Conservation (phyloP, 2,888 invertebrate species). For the Petrophora chlorosata region DNA sequence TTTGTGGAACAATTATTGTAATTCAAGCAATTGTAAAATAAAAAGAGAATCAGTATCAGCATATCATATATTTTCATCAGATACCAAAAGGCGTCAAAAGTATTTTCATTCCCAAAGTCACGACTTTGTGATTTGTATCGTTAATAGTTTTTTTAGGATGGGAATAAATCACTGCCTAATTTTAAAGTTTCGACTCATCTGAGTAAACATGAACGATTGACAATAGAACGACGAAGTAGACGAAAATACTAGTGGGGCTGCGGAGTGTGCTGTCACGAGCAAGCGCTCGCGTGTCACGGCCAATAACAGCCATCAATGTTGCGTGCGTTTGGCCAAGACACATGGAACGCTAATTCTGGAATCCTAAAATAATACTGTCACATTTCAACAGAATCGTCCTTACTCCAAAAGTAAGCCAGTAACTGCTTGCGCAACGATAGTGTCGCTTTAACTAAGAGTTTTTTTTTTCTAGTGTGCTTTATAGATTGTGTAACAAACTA, state of each 20-base stretch:
- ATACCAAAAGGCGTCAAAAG: too few relatives aligned
- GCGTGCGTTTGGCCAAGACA: conserved; percentile 76
- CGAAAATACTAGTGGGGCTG: conserved; percentile 73
- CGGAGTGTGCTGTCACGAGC: conserved; percentile 51
- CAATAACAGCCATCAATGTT: conserved; percentile 78
- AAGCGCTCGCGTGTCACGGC: conserved; percentile 69
- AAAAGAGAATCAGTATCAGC: too few relatives aligned
- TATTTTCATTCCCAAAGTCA: background rate
- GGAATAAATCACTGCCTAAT: conserved; percentile 61
- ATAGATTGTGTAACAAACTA: background rate
- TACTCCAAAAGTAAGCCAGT: conserved; percentile 26
- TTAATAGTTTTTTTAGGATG: conserved; percentile 28
- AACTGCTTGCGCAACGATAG: too few relatives aligned
- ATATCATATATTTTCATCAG: too few relatives aligned
- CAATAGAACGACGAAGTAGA: conserved; percentile 40
- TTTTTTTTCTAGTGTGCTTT: background rate
- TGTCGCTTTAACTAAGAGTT: background rate
- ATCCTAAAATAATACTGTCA: conserved; percentile 55
- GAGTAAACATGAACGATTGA: conserved; percentile 69
- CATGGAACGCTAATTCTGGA: conserved; percentile 71
- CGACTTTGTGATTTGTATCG: background rate
- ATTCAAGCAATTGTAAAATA: too few relatives aligned
- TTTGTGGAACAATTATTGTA: too few relatives aligned
- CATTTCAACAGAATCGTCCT: conserved; percentile 41
- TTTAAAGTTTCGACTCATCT: conserved; percentile 76